Base-by-base conservation (phyloP, 1,140 invertebrate genomes). In the Colletes latitarsis region DNA sequence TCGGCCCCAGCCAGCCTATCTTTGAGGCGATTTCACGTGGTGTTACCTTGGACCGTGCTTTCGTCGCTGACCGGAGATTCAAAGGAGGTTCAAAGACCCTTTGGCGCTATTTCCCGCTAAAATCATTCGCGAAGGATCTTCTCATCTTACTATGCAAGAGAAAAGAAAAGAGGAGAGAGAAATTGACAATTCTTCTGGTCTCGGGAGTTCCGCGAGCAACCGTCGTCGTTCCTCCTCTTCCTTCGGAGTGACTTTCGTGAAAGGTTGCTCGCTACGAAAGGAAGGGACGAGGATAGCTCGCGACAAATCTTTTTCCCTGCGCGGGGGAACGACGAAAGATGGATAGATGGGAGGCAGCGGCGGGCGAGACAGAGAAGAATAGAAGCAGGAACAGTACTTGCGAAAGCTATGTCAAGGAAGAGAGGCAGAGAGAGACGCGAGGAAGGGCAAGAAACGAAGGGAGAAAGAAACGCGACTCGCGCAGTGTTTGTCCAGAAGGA, bases 401-500 rank as follows among this genome's bases (percentile, higher is more conserved):
- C 55, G 21, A 71, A 39, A 77, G 53, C 64, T 67, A 70, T 30
- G 52, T 14, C 55, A 69, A 43, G 46, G 52, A 58, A 57, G 49
- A 71, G 9, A 3, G 43, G 6, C 9, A 58, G 64, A 30, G 52
- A 30, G 30, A 62, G 63, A 60, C 19, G 14, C 21, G 15, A 53
- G 46, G 49, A 70, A 72, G 66, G 0, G 55, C 43, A 4, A 62
- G 74, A 58, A 52, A 66, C 39, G 58, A 39, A 64, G 63, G 62
- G 70, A 68, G 62, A 83, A 77, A 58, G 77, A 77, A 71, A 66
- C n/a, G 46, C 41, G 77, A 46, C 58, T 57, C 70, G 77, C 55
- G 83, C 84, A 88, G 84, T 91, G 89, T 92, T 92, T 92, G 90
- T 91, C 85, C 82, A 89, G 83, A 88, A 91, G 84, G 82, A 83